Conservation (phyloP, 1,140 invertebrate species). For the Homalodisca vitripennis region DNA sequence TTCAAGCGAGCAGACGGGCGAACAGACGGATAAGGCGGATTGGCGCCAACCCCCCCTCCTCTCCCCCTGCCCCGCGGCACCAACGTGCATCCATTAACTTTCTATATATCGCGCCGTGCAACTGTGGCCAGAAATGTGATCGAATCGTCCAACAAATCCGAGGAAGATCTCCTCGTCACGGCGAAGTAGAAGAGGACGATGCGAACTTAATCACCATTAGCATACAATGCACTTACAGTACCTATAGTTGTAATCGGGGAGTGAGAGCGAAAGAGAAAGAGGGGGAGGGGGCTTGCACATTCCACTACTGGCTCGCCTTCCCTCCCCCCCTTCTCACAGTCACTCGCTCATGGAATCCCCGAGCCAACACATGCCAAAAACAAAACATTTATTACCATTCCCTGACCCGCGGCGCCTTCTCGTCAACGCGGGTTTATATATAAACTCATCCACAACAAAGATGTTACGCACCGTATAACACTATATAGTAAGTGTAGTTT, state of each 20-base stretch:
- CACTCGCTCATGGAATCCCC: too few species aligned
- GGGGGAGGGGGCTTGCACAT: slow-evolving; percentile 25
- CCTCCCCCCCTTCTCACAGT: neutral
- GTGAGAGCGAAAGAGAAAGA: neutral
- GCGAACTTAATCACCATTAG: neutral
- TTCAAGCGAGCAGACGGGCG: slow-evolving; percentile 2
- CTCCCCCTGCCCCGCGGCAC: neutral
- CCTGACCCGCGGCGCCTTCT: neutral
- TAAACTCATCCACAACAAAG: neutral
- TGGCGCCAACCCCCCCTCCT: slow-evolving; percentile 20
- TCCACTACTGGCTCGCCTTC: slow-evolving; percentile 22
- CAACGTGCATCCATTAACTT: slow-evolving; percentile 19
- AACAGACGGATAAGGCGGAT: neutral
- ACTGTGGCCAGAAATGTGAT: too few species aligned
- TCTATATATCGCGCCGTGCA: slow-evolving; percentile 6
- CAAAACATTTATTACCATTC: slow-evolving; percentile 18
- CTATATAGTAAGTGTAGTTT: neutral
- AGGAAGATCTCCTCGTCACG: neutral
- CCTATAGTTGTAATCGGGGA: slow-evolving; percentile 2
- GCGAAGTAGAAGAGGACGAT: neutral
- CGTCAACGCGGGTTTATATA: neutral
- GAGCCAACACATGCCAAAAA: slow-evolving; percentile 22
- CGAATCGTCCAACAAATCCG: too few species aligned
- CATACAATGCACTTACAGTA: neutral
- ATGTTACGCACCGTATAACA: neutral